These are phyloP conservation scores for Philotrypesis tridentata DNA, from an alignment of 1,140 invertebrate species.

Conservation along the genomic window DNA sequence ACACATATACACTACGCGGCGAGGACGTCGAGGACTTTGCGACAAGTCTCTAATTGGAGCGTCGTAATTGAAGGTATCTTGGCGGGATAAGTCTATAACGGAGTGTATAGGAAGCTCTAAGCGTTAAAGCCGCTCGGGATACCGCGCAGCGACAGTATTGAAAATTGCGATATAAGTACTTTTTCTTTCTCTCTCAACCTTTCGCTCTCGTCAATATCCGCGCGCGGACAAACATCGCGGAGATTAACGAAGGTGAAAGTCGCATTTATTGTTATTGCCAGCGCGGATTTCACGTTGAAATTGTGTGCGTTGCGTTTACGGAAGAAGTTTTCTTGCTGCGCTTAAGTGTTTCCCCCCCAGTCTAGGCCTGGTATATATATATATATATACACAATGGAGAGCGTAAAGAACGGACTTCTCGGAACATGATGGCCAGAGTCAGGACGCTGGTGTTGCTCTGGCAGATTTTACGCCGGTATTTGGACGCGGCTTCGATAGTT, in stretches of 20 bases:
- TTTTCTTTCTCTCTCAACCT: neutral
- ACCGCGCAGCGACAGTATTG: neutral
- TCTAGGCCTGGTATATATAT: too few relatives aligned
- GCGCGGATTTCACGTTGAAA: neutral
- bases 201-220: too few relatives aligned
- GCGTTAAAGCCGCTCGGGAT: neutral
- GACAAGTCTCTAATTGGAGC: neutral
- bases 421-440: conserved; percentile 14
- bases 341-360: too few relatives aligned
- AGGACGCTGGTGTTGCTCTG: conserved; percentile 19
- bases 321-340: too few relatives aligned
- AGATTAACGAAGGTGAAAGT: neutral
- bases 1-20: neutral
- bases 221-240: neutral
- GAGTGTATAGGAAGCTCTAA: too few relatives aligned
- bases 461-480: conserved; percentile 34
- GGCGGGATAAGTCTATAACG: too few relatives aligned
- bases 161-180: neutral
- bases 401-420: neutral
- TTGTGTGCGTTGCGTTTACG: too few relatives aligned
- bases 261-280: neutral
- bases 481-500: conserved; percentile 40
- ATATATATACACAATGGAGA: too few relatives aligned
- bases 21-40: conserved; percentile 1
- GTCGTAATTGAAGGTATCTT: neutral